Conservation (phyloP, 2,113 vertebrate genomes). For the Platichthys stellatus region DNA sequence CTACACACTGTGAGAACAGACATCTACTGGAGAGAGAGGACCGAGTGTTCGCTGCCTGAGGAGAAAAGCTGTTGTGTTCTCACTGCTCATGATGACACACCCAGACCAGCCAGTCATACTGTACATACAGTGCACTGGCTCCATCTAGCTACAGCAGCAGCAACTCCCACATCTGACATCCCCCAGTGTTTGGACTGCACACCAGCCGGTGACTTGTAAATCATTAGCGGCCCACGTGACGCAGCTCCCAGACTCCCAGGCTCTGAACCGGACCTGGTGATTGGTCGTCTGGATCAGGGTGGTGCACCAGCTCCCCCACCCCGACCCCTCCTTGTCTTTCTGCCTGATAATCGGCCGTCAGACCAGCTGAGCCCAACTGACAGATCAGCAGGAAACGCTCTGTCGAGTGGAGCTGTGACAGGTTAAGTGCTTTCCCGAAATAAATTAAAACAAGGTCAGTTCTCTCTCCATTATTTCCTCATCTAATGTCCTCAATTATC, state of each 20-base stretch:
- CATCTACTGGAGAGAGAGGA: too few relatives aligned
- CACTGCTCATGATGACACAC: slow-evolving; percentile 57
- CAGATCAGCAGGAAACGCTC: slow-evolving; percentile 8
- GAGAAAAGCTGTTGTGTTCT: not conserved
- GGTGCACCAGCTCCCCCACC: not conserved
- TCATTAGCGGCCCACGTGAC: slow-evolving; percentile 68
- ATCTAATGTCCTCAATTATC: too few relatives aligned
- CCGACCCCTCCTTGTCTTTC: not conserved
- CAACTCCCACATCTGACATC: slow-evolving; percentile 2
- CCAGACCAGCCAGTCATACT: slow-evolving; percentile 29
- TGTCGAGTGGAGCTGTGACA: not conserved
- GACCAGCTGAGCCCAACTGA: slow-evolving; percentile 29
- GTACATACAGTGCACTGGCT: slow-evolving; percentile 22
- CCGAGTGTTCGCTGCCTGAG: not conserved
- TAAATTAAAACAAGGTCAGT: not conserved
- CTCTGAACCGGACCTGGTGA: slow-evolving; percentile 25
- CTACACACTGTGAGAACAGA: too few relatives aligned
- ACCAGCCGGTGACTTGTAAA: slow-evolving; percentile 48
- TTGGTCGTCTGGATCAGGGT: slow-evolving; percentile 43
- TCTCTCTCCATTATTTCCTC: not conserved
- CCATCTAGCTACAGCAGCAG: slow-evolving; percentile 34
- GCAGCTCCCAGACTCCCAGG: slow-evolving; percentile 26
- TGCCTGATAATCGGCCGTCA: slow-evolving; percentile 31
- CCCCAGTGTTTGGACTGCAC: slow-evolving; percentile 22
- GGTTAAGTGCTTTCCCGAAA: slow-evolving; percentile 1